A percentile compares a stretch with the other conserved stretches of the same genome.
Evolutionary conservation across 2,888 invertebrate genomes (phyloP).

Genomic region (Tineola bisselliella): DNA sequence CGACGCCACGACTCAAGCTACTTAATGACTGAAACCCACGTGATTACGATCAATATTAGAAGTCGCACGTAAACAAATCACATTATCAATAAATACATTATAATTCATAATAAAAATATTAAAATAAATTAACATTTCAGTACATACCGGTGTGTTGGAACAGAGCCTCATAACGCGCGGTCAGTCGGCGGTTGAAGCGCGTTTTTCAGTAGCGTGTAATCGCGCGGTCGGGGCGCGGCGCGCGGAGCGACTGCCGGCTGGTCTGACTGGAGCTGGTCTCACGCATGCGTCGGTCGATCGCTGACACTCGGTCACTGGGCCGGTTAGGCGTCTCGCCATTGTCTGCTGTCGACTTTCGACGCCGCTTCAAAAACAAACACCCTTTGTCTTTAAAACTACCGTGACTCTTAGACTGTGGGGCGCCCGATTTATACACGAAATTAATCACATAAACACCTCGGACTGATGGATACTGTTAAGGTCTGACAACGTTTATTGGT

Average conservation of each 20-base stretch:
- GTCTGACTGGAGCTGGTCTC: constrained; percentile 15
- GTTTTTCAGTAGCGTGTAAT: not conserved
- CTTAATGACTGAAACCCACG: constrained; percentile 10
- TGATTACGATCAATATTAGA: constrained; percentile 7
- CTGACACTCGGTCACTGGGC: constrained; percentile 61
- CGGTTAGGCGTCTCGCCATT: constrained; percentile 23
- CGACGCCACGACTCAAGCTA: not conserved
- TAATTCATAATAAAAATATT: not conserved
- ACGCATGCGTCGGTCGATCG: constrained; percentile 63
- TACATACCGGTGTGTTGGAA: not conserved
- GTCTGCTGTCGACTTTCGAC: constrained; percentile 22
- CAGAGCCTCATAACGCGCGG: constrained; percentile 1
- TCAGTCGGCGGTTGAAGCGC: not conserved
- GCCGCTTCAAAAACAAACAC: constrained; percentile 52
- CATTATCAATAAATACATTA: constrained; percentile 20
- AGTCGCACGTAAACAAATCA: constrained; percentile 31
- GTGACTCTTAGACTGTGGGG: constrained; percentile 47
- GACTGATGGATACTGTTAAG: no score
- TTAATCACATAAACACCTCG: not conserved
- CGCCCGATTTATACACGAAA: constrained; percentile 28
- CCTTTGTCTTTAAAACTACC: constrained; percentile 42
- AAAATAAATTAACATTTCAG: not conserved
- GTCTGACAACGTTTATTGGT: no score
- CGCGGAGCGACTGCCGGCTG: constrained; percentile 8
- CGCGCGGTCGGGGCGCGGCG: constrained; percentile 44